phyloP scores from a whole-genome alignment of 2,888 invertebrate species.

The Dynastes tityus region DNA sequence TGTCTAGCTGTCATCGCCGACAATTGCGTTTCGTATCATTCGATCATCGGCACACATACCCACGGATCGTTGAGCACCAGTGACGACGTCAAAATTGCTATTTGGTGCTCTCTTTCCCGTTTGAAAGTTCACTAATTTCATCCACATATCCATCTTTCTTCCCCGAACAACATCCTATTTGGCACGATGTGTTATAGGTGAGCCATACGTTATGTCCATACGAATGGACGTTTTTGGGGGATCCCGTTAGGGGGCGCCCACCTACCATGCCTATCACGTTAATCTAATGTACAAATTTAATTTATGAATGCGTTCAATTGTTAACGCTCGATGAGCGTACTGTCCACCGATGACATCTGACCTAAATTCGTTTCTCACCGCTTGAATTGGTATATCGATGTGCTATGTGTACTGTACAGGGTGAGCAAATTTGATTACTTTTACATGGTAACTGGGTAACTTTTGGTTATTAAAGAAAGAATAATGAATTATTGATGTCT shows the following conservation, averaged over 20 bases:
- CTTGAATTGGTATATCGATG: background rate
- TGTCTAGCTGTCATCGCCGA: constrained; percentile 9
- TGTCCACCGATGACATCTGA: constrained; percentile 19
- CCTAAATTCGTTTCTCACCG: constrained; percentile 4
- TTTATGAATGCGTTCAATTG: constrained; percentile 25
- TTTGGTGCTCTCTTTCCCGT: background rate
- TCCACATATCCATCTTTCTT: background rate
- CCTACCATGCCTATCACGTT: constrained; percentile 4
- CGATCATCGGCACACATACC: constrained; percentile 3
- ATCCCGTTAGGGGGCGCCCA: no score
- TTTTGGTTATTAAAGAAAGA: no score
- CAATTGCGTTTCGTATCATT: constrained; percentile 1
- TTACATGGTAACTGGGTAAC: no score
- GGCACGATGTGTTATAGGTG: no score
- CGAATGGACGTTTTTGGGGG: no score
- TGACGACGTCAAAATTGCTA: background rate
- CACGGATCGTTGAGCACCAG: background rate
- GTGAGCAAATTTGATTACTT: no score
- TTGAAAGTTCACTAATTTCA: background rate
- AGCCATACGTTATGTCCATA: no score
- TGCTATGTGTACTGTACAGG: no score
- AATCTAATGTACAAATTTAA: constrained; percentile 27
- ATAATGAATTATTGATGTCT: no score
- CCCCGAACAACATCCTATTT: background rate
- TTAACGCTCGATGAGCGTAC: constrained; percentile 9